These are phyloP conservation scores for Sander vitreus DNA, from an alignment of 2,113 vertebrate genomes.

Conservation along the genomic window DNA sequence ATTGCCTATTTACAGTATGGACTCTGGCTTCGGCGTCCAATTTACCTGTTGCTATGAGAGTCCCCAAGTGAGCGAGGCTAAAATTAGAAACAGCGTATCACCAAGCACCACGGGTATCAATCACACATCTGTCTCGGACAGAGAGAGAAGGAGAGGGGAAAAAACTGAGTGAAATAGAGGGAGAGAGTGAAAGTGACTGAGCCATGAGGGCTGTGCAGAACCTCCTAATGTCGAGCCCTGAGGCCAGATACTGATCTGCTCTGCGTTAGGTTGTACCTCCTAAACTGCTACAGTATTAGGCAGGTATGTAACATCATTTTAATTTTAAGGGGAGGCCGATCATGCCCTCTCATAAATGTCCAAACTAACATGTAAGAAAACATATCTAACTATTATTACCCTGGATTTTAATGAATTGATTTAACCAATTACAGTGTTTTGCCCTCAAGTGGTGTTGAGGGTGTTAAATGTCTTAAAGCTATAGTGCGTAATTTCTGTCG, in stretches of 20 bases:
- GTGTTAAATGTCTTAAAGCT: no score
- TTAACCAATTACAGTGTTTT: no score
- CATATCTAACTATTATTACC: no score
- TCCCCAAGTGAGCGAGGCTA: constrained; percentile 68
- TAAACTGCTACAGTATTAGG: background rate
- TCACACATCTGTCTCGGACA: constrained; percentile 73
- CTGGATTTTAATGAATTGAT: no score
- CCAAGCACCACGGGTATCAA: constrained; percentile 72
- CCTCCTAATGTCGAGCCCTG: constrained; percentile 23
- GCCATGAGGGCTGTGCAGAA: constrained; percentile 33
- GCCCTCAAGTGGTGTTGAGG: no score
- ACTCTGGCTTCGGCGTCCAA: constrained; percentile 71
- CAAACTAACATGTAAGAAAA: no score
- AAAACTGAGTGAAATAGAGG: background rate
- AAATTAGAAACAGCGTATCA: constrained; percentile 79
- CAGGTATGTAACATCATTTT: background rate
- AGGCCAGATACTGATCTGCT: constrained; percentile 19
- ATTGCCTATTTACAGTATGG: constrained; percentile 73
- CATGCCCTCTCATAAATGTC: constrained; percentile 10
- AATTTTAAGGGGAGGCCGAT: background rate
- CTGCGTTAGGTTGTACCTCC: background rate
- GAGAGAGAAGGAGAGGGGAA: background rate
- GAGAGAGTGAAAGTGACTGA: constrained; percentile 27
- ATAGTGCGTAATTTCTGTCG: no score
- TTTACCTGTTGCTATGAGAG: constrained; percentile 77